A percentile compares a stretch with the other conserved stretches of the same genome.
Conservation (phyloP, 2,888 invertebrate genomes). For the Empis livida region DNA sequence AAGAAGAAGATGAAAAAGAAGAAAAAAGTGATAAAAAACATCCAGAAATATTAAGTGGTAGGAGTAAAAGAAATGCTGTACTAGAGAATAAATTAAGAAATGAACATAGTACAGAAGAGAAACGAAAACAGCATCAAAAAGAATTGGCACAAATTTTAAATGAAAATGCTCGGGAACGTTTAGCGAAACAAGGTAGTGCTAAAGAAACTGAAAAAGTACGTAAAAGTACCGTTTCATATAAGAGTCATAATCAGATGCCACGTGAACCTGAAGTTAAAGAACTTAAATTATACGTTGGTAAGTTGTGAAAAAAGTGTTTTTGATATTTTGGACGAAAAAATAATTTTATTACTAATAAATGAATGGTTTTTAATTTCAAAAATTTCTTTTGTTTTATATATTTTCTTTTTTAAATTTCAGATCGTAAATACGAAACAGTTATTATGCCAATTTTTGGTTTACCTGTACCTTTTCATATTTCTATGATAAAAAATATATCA, state of each 20-base stretch:
- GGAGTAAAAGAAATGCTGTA: constrained; percentile 78
- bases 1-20: constrained; percentile 66
- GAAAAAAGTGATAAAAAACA: constrained; percentile 53
- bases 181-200: constrained; percentile 75
- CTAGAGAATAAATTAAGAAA: constrained; percentile 86
- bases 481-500: constrained; percentile 97
- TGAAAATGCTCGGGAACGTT: constrained; percentile 80
- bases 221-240: constrained; percentile 93
- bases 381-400: no score
- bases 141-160: constrained; percentile 85
- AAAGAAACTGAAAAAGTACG: constrained; percentile 80
- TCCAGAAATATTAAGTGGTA: constrained; percentile 37
- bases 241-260: constrained; percentile 83
- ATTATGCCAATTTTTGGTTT: constrained; percentile 93
- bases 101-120: constrained; percentile 93
- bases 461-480: constrained; percentile 96
- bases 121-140: constrained; percentile 91
- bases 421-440: constrained; percentile 96
- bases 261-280: constrained; percentile 86
- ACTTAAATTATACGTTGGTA: constrained; percentile 87
- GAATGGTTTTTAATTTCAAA: no score
- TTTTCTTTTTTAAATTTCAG: constrained; percentile 47
- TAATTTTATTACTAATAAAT: no score
- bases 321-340: no score
- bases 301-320: constrained; percentile 26